A percentile compares a stretch with the other conserved stretches of the same genome.
These are phyloP conservation scores for Gnathonemus longibarbis DNA, from an alignment of 2,113 vertebrate genomes.

Conservation along the genomic window DNA sequence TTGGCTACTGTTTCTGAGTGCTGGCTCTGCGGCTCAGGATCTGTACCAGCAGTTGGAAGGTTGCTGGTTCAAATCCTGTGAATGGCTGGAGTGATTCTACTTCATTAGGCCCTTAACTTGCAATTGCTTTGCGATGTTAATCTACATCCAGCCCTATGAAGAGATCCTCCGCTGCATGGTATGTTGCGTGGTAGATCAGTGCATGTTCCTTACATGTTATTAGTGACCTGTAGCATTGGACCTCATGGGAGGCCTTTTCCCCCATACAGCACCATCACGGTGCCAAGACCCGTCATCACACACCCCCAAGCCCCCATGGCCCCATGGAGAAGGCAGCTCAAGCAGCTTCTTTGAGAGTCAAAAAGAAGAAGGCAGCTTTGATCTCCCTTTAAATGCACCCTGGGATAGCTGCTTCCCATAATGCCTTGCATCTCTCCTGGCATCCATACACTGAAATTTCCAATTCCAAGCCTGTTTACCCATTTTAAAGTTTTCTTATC, in stretches of 20 bases:
- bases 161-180: too few relatives aligned
- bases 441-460: constrained; percentile 14
- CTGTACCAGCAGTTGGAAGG: too few relatives aligned
- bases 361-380: neutral
- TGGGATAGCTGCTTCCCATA: neutral
- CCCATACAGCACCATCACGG: constrained; percentile 45
- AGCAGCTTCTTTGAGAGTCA: neutral
- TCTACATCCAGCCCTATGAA: too few relatives aligned
- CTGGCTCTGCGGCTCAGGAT: too few relatives aligned
- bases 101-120: too few relatives aligned
- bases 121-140: too few relatives aligned
- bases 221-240: constrained; percentile 70
- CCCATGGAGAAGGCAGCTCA: neutral
- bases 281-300: constrained; percentile 27
- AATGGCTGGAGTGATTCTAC: too few relatives aligned
- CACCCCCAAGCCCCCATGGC: neutral
- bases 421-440: neutral
- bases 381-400: neutral
- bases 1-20: constrained; percentile 42
- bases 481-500: neutral
- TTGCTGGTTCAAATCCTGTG: too few relatives aligned
- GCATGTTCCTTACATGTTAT: constrained; percentile 58
- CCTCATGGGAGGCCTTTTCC: constrained; percentile 47
- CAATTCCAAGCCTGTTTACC: neutral
- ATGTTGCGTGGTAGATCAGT: too few relatives aligned